Base-by-base conservation (phyloP, 2,888 invertebrate species). In the Aethes cnicana region DNA sequence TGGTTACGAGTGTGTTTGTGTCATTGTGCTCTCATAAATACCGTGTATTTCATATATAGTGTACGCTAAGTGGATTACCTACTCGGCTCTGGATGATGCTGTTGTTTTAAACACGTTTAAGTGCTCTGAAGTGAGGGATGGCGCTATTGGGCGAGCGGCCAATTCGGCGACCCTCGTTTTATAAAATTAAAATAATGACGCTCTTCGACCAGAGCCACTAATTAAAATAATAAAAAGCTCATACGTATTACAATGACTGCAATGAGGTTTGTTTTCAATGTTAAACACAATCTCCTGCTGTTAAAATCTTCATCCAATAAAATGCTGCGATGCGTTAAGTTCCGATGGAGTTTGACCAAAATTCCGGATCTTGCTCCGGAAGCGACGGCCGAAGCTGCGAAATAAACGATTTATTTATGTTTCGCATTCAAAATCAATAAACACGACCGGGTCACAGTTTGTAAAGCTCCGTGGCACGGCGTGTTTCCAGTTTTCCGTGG, bases 41-140 rank as follows among this genome's bases (percentile, higher is more conserved):
- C 62, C 69, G 55, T 32, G 61, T 67, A 55, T 68, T 63, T 65
- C 58, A 59, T 68, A 67, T n/a, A 62, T 64, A 58, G 63, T 63
- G 69, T 69, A 6, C 35, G 42, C 12, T 77, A 73, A 77, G 80
- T 79, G 72, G 74, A 79, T 77, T 77, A 76, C 73, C n/a, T n/a
- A 72, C 69, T 70, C 72, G 48, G 72, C 68, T 74, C 68, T 57
- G 77, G 75, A 74, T 75, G 69, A 71, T 74, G 75, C 61, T 74
- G 72, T 75, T 77, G 72, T 77, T 77, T 79, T 32, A 25, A 25
- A 46, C 23, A 33, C 25, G 37, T 30, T 78, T 77, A 81, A 70
- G 68, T 69, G 71, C 72, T 68, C 69, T 72, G 70, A 66, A 57
- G 69, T 66, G 69, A 68, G 67, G 66, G 72, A 72, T 41, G 52